Base-by-base conservation (phyloP, 2,797 vertebrate genomes). In the Triplophysa bombifrons region DNA sequence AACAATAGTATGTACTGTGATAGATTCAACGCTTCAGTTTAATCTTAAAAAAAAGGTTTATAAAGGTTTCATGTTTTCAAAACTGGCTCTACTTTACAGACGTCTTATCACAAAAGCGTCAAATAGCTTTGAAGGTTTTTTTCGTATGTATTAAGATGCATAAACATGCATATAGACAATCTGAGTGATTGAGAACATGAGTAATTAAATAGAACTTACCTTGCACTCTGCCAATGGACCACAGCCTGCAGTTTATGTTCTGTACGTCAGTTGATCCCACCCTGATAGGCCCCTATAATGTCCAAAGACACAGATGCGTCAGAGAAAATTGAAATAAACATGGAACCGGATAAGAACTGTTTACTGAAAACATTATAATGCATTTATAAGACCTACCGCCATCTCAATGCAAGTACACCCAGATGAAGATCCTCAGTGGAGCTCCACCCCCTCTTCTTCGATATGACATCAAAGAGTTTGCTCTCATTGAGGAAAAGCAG, bases 401-500 rank as follows among this genome's bases (percentile, higher is more conserved):
- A 38, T 75, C 13, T 38, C 20, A 51, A 38, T 61, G 8, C 66
- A 70, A 61, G 50, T 56, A 56, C 41, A 78, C 16, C 2, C 76
- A 63, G n/a, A 41, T 19, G 14, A 70, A 69, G 25, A 69, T 60
- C 11, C 76, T 78, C 27, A 0, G 46, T 7, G 30, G 30, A 60
- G 44, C 38, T 48, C 25, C 70, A 25, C 76, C 56, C 48, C 56
- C 67, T 64, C 46, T 53, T 64, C 67, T 78, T 44, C 11, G 13
- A 12, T 71, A 51, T 3, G 11, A 25, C 53, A 41, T 51, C 8
- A 53, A 71, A 71, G 60, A n/a, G 44, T 53, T 70, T 53, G 41
- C 30, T 27, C 67, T 78, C 58, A 51, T 41, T 78, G 58, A 71
- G 58, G n/a, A 71, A 63, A 53, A 25, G 66, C 56, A 22, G 55